Base-by-base conservation (phyloP, 1,140 invertebrate species). In the Rhysida immarginata region DNA sequence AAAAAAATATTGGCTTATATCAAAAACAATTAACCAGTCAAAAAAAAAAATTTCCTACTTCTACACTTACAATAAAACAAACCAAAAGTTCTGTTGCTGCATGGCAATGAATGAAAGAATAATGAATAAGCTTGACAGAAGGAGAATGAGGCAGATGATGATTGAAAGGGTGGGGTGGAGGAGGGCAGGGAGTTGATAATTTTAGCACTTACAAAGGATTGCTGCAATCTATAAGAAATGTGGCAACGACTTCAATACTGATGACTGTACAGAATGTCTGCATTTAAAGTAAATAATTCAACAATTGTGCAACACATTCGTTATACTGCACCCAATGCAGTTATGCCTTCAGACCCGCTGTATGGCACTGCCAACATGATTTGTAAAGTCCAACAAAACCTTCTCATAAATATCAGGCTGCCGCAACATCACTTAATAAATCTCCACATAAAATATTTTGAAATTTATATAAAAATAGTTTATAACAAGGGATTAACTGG, bases 401-500 rank as follows among this genome's bases (percentile, higher is more conserved):
- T n/a, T 23, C 18, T 46, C 20, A 8, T 35, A 35, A 8, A 8
- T 35, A 5, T 35, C 5, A 5, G 5, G 5, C 16, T 35, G 29
- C 16, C 29, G 16, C 29, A 35, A 5, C 16, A 8, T 5, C 29
- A 35, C 5, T 25, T 51, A 51, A 11, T 24, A 51, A 51, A 51
- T 51, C 49, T 51, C n/a, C 49, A 27, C 49, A 51, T 51, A 51
- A 51, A 51, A 51, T 51, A 51, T 26, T 21, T 27, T 35, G 5
- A 3, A 26, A 51, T 51, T 51, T 21, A 27, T 51, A 51, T 51
- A 51, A 51, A 51, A 51, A 51, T 51, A 51, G 49, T 51, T 13
- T 51, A 21, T 51, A 51, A 51, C 24, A 51, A 51, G 20, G 49
- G 44, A 46, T 46, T 46, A 46, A 46, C 18, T 46, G 8, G 44